A percentile compares a stretch with the other conserved stretches of the same genome.
Conservation (phyloP, 2,888 invertebrate genomes). For the Eilema caniola region DNA sequence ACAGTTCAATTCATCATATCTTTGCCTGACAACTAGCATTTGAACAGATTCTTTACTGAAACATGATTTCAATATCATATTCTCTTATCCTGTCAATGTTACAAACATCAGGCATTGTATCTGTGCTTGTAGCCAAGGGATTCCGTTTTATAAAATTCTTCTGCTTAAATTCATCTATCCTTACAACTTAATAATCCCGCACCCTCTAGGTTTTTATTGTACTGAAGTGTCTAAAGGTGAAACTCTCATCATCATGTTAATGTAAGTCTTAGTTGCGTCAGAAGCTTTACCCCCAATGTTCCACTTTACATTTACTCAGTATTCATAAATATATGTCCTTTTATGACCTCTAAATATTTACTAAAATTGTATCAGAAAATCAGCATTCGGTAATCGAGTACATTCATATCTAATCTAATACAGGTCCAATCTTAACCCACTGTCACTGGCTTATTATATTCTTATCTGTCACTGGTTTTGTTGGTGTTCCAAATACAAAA, state of each 20-base stretch:
- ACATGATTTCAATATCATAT: no score
- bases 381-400: no score
- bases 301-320: background rate
- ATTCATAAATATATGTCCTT: background rate
- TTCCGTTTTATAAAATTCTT: no score
- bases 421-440: background rate
- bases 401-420: background rate
- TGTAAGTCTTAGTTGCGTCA: background rate
- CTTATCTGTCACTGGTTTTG: background rate
- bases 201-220: background rate
- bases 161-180: background rate
- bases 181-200: background rate
- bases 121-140: no score
- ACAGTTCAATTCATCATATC: no score
- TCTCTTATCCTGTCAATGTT: no score
- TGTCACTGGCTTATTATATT: background rate
- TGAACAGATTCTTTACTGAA: no score
- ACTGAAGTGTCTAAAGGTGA: no score
- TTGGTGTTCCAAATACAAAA: background rate
- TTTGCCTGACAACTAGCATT: no score
- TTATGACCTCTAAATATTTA: background rate
- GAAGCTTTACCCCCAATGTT: background rate
- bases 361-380: conserved; percentile 1
- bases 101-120: no score
- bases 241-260: no score